These are phyloP conservation scores for Dioctria rufipes DNA, from an alignment of 2,888 invertebrate species.

Conservation along the genomic window DNA sequence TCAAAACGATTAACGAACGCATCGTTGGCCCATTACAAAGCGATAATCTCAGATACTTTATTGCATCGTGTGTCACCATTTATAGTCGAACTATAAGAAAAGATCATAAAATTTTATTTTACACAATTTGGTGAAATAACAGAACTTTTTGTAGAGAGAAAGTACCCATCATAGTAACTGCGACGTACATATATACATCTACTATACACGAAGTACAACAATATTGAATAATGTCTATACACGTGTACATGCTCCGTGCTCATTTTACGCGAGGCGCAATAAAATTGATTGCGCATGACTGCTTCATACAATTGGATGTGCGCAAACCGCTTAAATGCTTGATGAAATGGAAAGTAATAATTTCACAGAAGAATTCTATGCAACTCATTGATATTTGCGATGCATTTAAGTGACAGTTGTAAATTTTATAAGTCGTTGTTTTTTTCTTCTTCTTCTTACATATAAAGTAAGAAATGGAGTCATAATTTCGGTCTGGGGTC, in stretches of 20 bases:
- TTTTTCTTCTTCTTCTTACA: no score
- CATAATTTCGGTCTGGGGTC: no score
- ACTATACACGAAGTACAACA: no score
- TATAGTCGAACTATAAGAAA: neutral
- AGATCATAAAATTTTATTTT: neutral
- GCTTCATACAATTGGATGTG: neutral
- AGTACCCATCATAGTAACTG: neutral
- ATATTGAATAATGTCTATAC: no score
- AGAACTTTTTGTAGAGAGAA: neutral
- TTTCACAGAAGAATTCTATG: neutral
- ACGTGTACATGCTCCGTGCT: neutral
- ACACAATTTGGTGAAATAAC: neutral
- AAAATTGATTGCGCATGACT: neutral
- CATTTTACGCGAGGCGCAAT: neutral
- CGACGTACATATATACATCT: neutral
- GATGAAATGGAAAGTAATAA: neutral
- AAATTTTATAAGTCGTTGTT: no score
- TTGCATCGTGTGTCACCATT: slow-evolving; percentile 7
- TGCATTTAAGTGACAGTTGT: no score
- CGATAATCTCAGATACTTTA: neutral
- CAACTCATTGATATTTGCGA: no score
- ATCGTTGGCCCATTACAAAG: neutral
- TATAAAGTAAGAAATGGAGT: no score
- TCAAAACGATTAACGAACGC: neutral
- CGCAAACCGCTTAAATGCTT: neutral